phyloP scores from a whole-genome alignment of 2,888 invertebrate genomes.

The Chrysopilus asiliformis region DNA sequence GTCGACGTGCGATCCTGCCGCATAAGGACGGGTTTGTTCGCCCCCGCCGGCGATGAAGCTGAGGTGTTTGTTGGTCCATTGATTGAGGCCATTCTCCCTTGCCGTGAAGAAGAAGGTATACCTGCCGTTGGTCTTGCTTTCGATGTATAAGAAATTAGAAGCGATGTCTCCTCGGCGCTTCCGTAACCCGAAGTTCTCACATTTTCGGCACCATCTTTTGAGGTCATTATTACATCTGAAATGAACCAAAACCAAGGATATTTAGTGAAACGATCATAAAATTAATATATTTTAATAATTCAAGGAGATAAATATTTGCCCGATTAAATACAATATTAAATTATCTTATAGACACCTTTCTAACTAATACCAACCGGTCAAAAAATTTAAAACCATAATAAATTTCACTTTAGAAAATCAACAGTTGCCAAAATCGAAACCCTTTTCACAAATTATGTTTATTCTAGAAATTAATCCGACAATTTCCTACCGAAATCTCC shows the following conservation, averaged over 20 bases:
- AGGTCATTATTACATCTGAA: conserved; percentile 27
- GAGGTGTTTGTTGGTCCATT: conserved; percentile 34
- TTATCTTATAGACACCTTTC: too few species aligned
- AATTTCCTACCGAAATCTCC: too few species aligned
- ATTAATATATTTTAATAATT: too few species aligned
- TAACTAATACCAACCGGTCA: too few species aligned
- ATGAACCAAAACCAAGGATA: conserved; percentile 1
- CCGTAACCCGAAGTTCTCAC: conserved; percentile 54
- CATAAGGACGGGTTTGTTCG: conserved; percentile 75
- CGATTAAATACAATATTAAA: too few species aligned
- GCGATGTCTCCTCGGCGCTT: conserved; percentile 71
- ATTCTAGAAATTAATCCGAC: too few species aligned
- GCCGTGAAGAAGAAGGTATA: conserved; percentile 35
- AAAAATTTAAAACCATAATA: too few species aligned
- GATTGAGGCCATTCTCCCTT: conserved; percentile 22
- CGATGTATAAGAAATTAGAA: conserved; percentile 44
- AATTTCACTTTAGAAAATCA: too few species aligned
- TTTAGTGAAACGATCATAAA: too few species aligned
- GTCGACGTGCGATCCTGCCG: conserved; percentile 76
- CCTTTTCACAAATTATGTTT: too few species aligned
- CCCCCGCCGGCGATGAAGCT: conserved; percentile 41
- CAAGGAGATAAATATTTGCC: too few species aligned
- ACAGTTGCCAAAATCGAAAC: too few species aligned
- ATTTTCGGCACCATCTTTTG: conserved; percentile 41
- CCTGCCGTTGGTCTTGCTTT: conserved; percentile 30